phyloP scores from a whole-genome alignment of 2,888 invertebrate species.

The Dioctria linearis region DNA sequence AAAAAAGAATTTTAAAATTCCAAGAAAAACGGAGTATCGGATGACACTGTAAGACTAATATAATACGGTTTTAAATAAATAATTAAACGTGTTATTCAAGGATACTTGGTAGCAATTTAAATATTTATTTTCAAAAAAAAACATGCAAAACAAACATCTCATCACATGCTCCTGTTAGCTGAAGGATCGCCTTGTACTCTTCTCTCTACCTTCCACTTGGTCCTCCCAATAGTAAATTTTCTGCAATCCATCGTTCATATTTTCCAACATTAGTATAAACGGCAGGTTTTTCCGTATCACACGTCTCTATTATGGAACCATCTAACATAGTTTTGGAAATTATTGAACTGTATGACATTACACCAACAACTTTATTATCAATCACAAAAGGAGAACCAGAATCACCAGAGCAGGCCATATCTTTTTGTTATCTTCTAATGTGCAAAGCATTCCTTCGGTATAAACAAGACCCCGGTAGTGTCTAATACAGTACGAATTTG shows the following conservation, averaged over 20 bases:
- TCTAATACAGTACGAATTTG: background rate
- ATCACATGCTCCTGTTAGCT: too few relatives aligned
- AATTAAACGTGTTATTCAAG: too few relatives aligned
- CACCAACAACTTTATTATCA: constrained; percentile 1
- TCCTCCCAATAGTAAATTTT: background rate
- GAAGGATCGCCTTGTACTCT: background rate
- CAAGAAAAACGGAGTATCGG: too few relatives aligned
- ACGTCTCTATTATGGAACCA: background rate
- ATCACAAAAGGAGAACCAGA: constrained; percentile 20
- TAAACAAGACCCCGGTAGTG: background rate
- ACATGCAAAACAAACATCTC: too few relatives aligned
- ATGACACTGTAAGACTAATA: too few relatives aligned
- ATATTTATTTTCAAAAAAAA: too few relatives aligned
- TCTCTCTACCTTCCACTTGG: background rate
- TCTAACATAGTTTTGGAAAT: background rate
- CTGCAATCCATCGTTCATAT: background rate
- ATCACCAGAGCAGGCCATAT: background rate
- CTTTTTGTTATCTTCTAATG: background rate
- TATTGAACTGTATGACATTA: background rate
- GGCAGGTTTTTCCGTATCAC: too few relatives aligned
- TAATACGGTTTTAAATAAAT: too few relatives aligned
- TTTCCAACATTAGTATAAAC: background rate
- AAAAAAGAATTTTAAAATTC: too few relatives aligned
- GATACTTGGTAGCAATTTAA: too few relatives aligned
- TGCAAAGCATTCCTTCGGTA: constrained; percentile 13